phyloP scores from a whole-genome alignment of 2,113 vertebrate genomes.

The Eolophus roseicapilla region DNA sequence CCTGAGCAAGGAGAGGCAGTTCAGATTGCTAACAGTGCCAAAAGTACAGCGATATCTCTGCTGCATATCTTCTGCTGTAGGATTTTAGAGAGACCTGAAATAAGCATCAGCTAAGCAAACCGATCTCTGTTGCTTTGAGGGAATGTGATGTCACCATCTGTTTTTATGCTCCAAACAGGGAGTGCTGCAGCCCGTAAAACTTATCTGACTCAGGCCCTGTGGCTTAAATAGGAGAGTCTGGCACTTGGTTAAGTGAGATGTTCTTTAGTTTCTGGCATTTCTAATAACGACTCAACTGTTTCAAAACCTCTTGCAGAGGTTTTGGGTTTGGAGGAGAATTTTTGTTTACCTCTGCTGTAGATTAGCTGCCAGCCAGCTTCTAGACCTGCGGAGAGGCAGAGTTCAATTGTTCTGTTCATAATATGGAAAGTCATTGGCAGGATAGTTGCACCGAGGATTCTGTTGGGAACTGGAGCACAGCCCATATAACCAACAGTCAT shows the following conservation, averaged over 20 bases:
- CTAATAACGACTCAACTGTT: neutral
- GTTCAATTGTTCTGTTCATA: neutral
- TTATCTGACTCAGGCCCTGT: neutral
- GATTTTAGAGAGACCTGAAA: neutral
- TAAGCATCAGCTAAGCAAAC: neutral
- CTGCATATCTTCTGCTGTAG: neutral
- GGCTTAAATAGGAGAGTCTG: neutral
- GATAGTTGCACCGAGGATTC: neutral
- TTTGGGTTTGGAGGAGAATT: neutral
- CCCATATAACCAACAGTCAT: neutral
- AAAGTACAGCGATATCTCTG: neutral
- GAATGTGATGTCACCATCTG: neutral
- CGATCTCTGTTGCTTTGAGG: neutral
- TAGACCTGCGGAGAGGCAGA: neutral
- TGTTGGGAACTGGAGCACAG: neutral
- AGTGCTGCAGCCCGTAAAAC: neutral
- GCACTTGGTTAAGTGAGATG: fast-evolving
- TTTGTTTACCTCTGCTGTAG: neutral
- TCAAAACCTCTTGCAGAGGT: neutral
- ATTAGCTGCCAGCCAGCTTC: neutral
- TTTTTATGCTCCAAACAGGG: neutral
- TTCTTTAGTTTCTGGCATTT: neutral
- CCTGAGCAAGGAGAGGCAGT: neutral
- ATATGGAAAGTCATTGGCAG: neutral
- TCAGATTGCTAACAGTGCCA: neutral